phyloP scores from a whole-genome alignment of 1,140 invertebrate species.

The Fopius arisanus region DNA sequence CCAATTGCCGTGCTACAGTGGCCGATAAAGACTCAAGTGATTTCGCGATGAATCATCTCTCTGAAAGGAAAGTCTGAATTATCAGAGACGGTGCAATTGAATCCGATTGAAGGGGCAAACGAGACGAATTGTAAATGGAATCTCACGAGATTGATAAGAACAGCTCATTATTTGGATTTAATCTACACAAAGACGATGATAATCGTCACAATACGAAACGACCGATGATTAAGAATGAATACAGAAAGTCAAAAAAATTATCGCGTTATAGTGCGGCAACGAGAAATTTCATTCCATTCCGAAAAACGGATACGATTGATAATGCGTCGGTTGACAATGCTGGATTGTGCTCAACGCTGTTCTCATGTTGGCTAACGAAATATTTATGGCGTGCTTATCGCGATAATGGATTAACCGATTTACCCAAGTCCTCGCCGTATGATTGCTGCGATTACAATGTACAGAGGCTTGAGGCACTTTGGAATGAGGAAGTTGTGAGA shows the following conservation, averaged over 20 bases:
- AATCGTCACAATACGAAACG: background rate
- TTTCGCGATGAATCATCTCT: too few relatives aligned
- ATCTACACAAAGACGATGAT: background rate
- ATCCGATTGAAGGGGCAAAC: background rate
- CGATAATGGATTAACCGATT: conserved; percentile 59
- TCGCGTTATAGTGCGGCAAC: background rate
- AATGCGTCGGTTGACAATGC: conserved; percentile 58
- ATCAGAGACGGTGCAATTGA: too few relatives aligned
- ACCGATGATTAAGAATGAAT: background rate
- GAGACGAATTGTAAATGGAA: background rate
- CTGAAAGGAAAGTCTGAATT: too few relatives aligned
- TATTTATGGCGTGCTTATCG: conserved; percentile 69
- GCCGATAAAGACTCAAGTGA: too few relatives aligned
- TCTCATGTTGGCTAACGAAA: conserved; percentile 69
- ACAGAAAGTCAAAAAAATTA: background rate
- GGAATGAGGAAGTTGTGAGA: conserved; percentile 72
- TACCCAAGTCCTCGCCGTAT: conserved; percentile 64
- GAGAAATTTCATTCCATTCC: background rate
- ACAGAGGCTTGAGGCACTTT: conserved; percentile 63
- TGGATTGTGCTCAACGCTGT: conserved; percentile 67
- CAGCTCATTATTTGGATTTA: background rate
- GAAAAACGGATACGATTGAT: background rate
- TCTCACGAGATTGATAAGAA: background rate
- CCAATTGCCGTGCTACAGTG: too few relatives aligned
- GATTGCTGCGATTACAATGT: conserved; percentile 66